phyloP scores from a whole-genome alignment of 2,888 invertebrate genomes.

The Drepanosiphum platanoidis region DNA sequence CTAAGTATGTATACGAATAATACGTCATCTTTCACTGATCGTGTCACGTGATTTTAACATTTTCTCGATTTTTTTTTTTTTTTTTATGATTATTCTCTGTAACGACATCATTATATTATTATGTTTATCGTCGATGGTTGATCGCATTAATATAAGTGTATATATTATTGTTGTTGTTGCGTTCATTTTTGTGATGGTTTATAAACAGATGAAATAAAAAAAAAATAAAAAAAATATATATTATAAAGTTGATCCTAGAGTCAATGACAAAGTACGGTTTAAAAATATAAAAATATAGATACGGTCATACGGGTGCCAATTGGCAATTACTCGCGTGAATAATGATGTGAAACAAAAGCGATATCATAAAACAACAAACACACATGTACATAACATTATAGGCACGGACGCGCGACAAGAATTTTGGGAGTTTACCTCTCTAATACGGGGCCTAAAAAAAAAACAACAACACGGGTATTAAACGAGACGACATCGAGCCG shows the following conservation, averaged over 20 bases:
- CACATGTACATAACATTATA: neutral
- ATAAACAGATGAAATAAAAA: neutral
- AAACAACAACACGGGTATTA: too few species aligned
- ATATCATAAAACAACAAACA: neutral
- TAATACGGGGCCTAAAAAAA: too few species aligned
- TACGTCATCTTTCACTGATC: neutral
- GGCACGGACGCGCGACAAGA: too few species aligned
- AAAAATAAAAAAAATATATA: too few species aligned
- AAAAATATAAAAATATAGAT: neutral
- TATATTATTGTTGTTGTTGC: neutral
- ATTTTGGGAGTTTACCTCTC: neutral
- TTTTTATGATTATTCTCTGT: neutral
- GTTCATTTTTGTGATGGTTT: neutral
- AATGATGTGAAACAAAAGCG: neutral
- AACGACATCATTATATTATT: neutral
- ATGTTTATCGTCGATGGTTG: neutral
- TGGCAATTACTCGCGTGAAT: neutral
- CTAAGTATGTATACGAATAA: neutral
- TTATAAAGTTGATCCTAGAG: neutral
- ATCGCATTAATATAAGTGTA: slow-evolving; percentile 2
- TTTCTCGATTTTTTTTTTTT: neutral
- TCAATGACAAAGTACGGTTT: neutral
- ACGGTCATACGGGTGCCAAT: neutral
- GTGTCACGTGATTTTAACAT: slow-evolving; percentile 2
- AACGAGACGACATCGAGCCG: too few species aligned